These are phyloP conservation scores for Staurois parvus DNA, from an alignment of 2,797 vertebrate species.

Conservation along the genomic window DNA sequence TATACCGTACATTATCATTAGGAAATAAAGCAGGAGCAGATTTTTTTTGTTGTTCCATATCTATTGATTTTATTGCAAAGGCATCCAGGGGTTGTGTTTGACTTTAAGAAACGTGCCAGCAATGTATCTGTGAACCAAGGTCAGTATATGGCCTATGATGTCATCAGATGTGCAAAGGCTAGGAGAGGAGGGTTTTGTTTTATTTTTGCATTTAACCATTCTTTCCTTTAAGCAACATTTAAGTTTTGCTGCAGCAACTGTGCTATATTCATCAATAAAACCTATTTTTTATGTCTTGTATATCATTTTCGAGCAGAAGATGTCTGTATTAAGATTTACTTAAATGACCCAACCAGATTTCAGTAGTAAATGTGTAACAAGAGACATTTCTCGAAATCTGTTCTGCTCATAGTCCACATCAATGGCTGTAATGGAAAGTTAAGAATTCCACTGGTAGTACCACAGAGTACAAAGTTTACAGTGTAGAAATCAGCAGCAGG, in stretches of 20 bases:
- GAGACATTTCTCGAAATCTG: background rate
- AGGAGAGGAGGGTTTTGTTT: conserved; percentile 9
- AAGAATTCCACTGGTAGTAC: background rate
- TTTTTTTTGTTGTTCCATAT: conserved; percentile 39
- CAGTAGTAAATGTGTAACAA: background rate
- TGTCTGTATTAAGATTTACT: background rate
- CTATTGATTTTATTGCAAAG: conserved; percentile 49
- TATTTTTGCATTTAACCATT: background rate
- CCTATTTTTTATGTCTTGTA: background rate
- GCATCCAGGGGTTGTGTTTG: conserved; percentile 26
- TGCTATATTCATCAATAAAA: background rate
- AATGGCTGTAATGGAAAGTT: background rate
- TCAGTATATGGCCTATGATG: conserved; percentile 37
- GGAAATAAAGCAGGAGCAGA: background rate
- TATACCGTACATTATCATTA: too few species aligned
- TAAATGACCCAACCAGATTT: background rate
- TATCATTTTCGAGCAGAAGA: background rate
- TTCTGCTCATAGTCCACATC: background rate
- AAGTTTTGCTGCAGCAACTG: conserved; percentile 17
- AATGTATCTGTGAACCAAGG: conserved; percentile 51
- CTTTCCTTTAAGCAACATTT: conserved; percentile 11
- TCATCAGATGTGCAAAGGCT: conserved; percentile 49
- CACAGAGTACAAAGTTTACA: background rate
- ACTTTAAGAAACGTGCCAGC: conserved; percentile 33
- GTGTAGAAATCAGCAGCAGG: conserved; percentile 36